Evolutionary conservation across 1,140 invertebrate genomes (phyloP).

Genomic region (Physella acuta): DNA sequence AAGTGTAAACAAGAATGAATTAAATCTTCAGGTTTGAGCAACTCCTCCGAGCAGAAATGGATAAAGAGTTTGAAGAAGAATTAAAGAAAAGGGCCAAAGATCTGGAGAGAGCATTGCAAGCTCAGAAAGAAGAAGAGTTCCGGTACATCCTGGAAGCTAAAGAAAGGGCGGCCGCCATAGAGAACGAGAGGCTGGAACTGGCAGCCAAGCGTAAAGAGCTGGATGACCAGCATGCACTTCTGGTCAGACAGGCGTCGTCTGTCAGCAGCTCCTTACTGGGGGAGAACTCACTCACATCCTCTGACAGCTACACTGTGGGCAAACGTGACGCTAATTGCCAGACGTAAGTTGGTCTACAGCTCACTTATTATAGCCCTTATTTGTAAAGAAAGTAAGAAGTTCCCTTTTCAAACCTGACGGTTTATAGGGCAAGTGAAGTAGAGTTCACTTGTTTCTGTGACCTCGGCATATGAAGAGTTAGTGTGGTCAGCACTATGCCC

Average conservation of each 20-base stretch:
- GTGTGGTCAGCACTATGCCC: too few species aligned
- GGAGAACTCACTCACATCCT: not conserved
- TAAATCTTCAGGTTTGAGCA: too few species aligned
- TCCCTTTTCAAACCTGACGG: too few species aligned
- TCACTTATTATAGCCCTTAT: too few species aligned
- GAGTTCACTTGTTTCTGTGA: too few species aligned
- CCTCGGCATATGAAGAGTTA: too few species aligned
- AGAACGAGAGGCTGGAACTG: slow-evolving; percentile 40
- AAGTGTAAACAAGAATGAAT: too few species aligned
- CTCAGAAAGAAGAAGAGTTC: slow-evolving; percentile 16
- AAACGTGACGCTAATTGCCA: slow-evolving; percentile 34
- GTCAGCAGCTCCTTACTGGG: not conserved
- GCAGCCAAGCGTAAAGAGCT: slow-evolving; percentile 39
- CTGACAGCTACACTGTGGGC: not conserved
- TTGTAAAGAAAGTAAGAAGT: too few species aligned
- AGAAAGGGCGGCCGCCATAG: slow-evolving; percentile 32
- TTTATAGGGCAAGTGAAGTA: too few species aligned
- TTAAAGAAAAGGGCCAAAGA: slow-evolving; percentile 8
- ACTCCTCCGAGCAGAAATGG: slow-evolving; percentile 12
- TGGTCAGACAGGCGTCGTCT: slow-evolving; percentile 2
- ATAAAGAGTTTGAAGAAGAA: slow-evolving; percentile 4
- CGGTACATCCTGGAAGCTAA: slow-evolving; percentile 34
- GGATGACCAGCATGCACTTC: slow-evolving; percentile 29
- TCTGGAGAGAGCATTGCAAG: not conserved
- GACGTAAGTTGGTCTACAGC: slow-evolving; percentile 23